Evolutionary conservation across 2,888 invertebrate species (phyloP).

Genomic region (Taphrorychus bicolor): DNA sequence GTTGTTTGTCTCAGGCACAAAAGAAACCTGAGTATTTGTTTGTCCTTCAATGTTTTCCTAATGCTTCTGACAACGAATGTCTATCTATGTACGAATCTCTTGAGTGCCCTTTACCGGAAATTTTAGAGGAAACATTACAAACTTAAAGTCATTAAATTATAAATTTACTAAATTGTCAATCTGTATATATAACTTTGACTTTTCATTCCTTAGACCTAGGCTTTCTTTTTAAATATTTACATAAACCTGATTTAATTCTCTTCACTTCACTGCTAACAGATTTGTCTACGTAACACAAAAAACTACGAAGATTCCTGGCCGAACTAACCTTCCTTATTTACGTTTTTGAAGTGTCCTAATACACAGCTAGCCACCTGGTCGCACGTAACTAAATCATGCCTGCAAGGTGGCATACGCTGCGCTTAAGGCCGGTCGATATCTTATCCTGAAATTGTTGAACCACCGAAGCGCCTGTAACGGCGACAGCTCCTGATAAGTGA

Average conservation of each 20-base stretch:
- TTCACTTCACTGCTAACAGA: too few species aligned
- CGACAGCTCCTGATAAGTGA: constrained; percentile 50
- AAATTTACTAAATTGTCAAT: too few species aligned
- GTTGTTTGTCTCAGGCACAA: constrained; percentile 30
- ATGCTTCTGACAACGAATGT: constrained; percentile 4
- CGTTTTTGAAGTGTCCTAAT: not conserved
- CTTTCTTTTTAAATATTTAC: too few species aligned
- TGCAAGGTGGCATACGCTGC: constrained; percentile 11
- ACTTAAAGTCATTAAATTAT: too few species aligned
- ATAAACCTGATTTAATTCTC: too few species aligned
- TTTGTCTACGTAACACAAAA: not conserved
- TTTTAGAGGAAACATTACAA: not conserved
- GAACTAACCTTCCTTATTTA: not conserved
- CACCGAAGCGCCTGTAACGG: constrained; percentile 46
- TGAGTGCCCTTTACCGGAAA: not conserved
- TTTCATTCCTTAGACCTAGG: too few species aligned
- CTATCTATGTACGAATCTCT: not conserved
- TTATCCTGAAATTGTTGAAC: constrained; percentile 49
- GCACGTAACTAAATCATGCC: constrained; percentile 11
- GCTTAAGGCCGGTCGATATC: constrained; percentile 47
- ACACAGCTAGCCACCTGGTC: constrained; percentile 11
- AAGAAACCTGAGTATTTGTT: constrained; percentile 35
- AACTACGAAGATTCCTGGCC: not conserved
- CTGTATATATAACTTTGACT: too few species aligned
- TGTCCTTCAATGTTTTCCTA: not conserved